A percentile compares a stretch with the other conserved stretches of the same genome.
Evolutionary conservation across 2,113 vertebrate species (phyloP).

Genomic region (Cyanoliseus patagonus): DNA sequence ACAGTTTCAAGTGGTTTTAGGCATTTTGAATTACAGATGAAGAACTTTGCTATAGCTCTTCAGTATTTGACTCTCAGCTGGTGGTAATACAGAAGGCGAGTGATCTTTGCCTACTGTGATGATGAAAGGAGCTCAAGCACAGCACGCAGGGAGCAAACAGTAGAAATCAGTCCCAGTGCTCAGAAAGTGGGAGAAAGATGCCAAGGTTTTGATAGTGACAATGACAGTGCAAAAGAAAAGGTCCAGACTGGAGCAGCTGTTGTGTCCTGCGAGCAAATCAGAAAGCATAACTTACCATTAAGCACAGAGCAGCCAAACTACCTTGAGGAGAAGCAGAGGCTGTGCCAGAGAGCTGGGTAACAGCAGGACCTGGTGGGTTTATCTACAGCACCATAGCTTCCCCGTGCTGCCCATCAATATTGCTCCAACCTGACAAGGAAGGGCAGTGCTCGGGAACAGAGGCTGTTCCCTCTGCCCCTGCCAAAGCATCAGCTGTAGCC

Average conservation of each 20-base stretch:
- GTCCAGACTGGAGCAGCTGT: not conserved
- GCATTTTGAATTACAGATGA: not conserved
- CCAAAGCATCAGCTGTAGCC: not conserved
- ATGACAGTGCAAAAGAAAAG: not conserved
- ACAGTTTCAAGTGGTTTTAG: not conserved
- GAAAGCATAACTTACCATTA: not conserved
- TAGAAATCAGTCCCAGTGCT: not conserved
- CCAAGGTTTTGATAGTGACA: not conserved
- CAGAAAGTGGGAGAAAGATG: not conserved
- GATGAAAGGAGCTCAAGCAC: not conserved
- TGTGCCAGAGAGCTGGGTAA: not conserved
- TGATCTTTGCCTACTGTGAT: not conserved
- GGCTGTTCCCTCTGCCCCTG: not conserved
- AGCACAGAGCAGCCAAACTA: not conserved
- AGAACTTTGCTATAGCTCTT: not conserved
- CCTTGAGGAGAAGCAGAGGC: not conserved
- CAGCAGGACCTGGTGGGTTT: not conserved
- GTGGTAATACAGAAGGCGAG: not conserved
- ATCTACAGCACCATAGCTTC: not conserved
- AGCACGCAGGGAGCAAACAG: not conserved
- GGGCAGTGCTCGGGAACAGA: accelerated
- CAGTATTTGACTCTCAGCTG: not conserved
- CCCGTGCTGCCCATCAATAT: not conserved
- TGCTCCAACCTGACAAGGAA: too few relatives aligned
- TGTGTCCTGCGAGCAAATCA: not conserved